Evolutionary conservation across 2,888 invertebrate species (phyloP).

Genomic region (Yponomeuta plumbellus): DNA sequence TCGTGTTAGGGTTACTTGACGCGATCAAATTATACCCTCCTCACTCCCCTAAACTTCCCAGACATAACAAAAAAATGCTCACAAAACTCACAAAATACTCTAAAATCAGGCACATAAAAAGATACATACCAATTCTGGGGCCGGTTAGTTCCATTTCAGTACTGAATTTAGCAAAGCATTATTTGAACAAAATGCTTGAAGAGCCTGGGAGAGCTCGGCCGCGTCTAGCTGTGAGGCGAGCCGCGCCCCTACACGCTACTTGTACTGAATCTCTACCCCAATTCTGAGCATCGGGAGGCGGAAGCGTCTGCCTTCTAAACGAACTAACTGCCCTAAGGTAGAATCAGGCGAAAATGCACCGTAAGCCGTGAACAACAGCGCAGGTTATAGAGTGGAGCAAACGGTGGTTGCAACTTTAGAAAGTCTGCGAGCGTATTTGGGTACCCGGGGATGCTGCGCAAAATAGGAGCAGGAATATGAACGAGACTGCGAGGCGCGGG

Average conservation of each 20-base stretch:
- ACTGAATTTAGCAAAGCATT: slow-evolving; percentile 36
- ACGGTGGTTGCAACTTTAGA: slow-evolving; percentile 43
- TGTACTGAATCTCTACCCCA: slow-evolving; percentile 77
- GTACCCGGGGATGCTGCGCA: slow-evolving; percentile 78
- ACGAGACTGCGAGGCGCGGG: slow-evolving; percentile 76
- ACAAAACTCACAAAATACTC: slow-evolving; percentile 2
- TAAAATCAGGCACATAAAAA: not conserved
- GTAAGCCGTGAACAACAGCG: slow-evolving; percentile 24
- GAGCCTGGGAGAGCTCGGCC: slow-evolving; percentile 67
- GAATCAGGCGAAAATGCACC: not conserved
- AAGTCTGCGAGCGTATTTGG: slow-evolving; percentile 71
- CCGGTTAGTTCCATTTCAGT: slow-evolving; percentile 25
- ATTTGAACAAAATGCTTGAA: slow-evolving; percentile 39
- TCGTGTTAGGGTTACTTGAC: slow-evolving; percentile 52
- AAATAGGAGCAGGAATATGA: slow-evolving; percentile 76
- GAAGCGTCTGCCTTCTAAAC: slow-evolving; percentile 31
- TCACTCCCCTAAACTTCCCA: slow-evolving; percentile 22
- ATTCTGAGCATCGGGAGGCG: slow-evolving; percentile 69
- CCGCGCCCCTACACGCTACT: slow-evolving; percentile 76
- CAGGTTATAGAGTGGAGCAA: slow-evolving; percentile 26
- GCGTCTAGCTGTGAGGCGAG: slow-evolving; percentile 76
- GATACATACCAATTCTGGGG: slow-evolving; percentile 14
- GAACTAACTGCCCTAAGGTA: slow-evolving; percentile 26
- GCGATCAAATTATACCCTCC: slow-evolving; percentile 54
- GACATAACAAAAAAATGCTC: not conserved